These are phyloP conservation scores for Pan paniscus DNA, from an alignment of 2,113 vertebrate genomes.

Conservation along the genomic window DNA sequence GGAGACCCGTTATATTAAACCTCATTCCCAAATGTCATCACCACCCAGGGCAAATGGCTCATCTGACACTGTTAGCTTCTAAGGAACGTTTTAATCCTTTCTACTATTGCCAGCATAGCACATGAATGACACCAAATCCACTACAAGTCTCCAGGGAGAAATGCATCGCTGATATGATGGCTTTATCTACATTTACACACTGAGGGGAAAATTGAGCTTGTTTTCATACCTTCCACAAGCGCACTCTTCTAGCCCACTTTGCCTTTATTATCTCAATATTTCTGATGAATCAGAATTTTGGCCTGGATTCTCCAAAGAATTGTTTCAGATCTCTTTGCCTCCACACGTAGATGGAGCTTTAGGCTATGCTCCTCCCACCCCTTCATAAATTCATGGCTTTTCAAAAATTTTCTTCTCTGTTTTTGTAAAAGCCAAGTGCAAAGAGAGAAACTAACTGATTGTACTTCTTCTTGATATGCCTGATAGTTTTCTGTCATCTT, in stretches of 20 bases:
- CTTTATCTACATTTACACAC: not conserved
- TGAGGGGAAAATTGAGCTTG: not conserved
- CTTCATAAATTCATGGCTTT: not conserved
- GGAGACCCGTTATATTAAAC: not conserved
- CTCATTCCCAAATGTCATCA: not conserved
- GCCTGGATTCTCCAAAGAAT: not conserved
- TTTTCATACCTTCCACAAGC: not conserved
- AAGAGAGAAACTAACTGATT: not conserved
- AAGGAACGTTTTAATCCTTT: not conserved
- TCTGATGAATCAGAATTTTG: not conserved
- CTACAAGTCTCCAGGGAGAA: not conserved
- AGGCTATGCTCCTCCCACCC: too few species aligned
- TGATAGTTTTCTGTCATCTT: not conserved
- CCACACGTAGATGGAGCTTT: rapidly evolving
- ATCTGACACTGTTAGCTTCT: not conserved
- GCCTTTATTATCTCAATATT: not conserved
- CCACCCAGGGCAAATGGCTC: not conserved
- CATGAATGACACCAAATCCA: not conserved
- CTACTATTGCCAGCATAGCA: not conserved
- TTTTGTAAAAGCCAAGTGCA: not conserved
- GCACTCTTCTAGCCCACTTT: not conserved
- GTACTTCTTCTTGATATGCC: not conserved
- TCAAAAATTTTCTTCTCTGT: not conserved
- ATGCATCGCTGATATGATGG: not conserved
- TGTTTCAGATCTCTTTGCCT: too few species aligned